Conservation (phyloP, 2,113 vertebrate genomes). For the Lanius ludovicianus region DNA sequence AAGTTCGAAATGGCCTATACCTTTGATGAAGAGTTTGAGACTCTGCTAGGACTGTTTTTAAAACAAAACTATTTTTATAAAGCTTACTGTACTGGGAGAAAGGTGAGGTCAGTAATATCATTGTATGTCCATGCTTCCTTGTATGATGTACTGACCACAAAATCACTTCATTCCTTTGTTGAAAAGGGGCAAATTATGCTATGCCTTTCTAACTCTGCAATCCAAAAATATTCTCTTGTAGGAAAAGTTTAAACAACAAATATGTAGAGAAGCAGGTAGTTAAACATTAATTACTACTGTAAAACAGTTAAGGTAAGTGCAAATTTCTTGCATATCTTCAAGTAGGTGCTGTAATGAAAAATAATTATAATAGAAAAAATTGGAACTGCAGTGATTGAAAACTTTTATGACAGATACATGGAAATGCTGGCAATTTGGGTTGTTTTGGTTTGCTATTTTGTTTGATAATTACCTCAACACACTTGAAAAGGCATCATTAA, state of each 20-base stretch:
- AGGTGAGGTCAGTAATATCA: background rate
- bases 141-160: background rate
- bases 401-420: background rate
- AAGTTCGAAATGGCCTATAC: background rate
- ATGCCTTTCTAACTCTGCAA: background rate
- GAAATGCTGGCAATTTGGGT: background rate
- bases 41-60: background rate
- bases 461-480: background rate
- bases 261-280: background rate
- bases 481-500: slow-evolving; percentile 7
- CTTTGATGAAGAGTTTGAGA: background rate
- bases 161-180: background rate
- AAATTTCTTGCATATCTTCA: background rate
- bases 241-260: background rate
- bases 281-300: background rate
- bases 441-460: background rate
- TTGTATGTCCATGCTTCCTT: background rate
- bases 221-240: background rate
- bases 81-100: background rate
- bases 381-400: slow-evolving; percentile 14
- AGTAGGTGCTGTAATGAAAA: background rate
- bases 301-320: background rate
- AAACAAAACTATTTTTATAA: background rate
- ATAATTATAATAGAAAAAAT: background rate
- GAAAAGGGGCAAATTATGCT: background rate